phyloP scores from a whole-genome alignment of 2,888 invertebrate species.

The Halictus ligatus region DNA sequence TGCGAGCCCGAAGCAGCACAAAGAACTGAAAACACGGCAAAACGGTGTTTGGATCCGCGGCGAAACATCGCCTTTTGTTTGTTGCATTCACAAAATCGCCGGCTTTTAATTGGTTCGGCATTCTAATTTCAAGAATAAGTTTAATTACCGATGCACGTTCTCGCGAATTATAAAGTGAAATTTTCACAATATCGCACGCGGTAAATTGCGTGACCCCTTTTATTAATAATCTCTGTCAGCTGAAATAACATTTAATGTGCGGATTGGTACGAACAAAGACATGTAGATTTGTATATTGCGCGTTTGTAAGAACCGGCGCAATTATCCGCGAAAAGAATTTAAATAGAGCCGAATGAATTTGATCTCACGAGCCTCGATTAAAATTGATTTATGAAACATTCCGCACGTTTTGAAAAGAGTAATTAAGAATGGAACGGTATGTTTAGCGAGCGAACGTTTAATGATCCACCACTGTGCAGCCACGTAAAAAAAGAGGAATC shows the following conservation, averaged over 20 bases:
- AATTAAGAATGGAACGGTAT: background rate
- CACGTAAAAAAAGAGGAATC: background rate
- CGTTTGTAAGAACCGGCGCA: background rate
- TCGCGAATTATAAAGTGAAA: slow-evolving; percentile 12
- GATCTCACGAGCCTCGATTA: background rate
- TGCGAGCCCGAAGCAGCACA: background rate
- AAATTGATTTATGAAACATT: slow-evolving; percentile 1
- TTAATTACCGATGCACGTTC: background rate
- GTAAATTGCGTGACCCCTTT: background rate
- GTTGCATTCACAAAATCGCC: background rate
- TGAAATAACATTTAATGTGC: background rate
- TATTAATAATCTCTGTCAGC: background rate
- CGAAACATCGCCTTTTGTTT: background rate
- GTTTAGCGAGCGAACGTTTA: background rate
- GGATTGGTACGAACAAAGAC: background rate
- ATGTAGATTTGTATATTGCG: background rate
- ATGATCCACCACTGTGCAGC: background rate
- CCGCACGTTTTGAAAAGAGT: background rate
- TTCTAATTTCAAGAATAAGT: background rate
- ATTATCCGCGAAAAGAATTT: background rate
- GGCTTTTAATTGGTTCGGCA: background rate
- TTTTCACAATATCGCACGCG: background rate
- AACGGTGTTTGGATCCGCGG: background rate
- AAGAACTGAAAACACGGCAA: background rate
- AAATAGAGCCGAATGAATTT: background rate